Evolutionary conservation across 1,140 invertebrate genomes (phyloP).

Genomic region (Brachionus rotundiformis): DNA sequence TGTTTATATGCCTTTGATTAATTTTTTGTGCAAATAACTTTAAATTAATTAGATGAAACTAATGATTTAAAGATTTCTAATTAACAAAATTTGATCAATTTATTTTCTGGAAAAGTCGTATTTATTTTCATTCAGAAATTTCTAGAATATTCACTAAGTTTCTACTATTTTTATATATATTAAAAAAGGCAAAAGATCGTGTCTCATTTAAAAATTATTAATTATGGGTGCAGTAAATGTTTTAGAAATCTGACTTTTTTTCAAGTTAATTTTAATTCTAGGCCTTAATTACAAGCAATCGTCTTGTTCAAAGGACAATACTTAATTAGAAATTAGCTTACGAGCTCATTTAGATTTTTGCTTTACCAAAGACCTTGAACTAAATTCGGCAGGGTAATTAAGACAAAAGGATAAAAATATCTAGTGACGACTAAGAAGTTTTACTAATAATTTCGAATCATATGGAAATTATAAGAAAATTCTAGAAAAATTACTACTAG

Average conservation of each 20-base stretch:
- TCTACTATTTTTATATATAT: not conserved
- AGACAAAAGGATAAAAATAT: not conserved
- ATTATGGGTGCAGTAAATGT: not conserved
- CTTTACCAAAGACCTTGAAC: not conserved
- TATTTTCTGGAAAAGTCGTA: not conserved
- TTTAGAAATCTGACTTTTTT: not conserved
- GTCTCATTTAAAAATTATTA: not conserved
- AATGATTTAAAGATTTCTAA: not conserved
- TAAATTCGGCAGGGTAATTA: not conserved
- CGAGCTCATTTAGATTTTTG: too few relatives aligned
- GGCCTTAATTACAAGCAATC: not conserved
- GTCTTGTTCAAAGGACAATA: too few relatives aligned
- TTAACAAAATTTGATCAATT: not conserved
- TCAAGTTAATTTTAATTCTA: not conserved
- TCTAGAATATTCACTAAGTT: not conserved
- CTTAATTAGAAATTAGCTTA: not conserved
- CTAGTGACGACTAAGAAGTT: not conserved
- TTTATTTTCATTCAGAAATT: not conserved
- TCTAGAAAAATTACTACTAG: conserved; percentile 39
- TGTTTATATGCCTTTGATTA: not conserved
- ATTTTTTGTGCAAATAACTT: not conserved
- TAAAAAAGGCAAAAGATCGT: not conserved
- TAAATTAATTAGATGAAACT: not conserved
- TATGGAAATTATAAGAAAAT: conserved; percentile 39
- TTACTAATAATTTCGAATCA: conserved; percentile 5